Base-by-base conservation (phyloP, 2,888 invertebrate species). In the Anaspis maculata region DNA sequence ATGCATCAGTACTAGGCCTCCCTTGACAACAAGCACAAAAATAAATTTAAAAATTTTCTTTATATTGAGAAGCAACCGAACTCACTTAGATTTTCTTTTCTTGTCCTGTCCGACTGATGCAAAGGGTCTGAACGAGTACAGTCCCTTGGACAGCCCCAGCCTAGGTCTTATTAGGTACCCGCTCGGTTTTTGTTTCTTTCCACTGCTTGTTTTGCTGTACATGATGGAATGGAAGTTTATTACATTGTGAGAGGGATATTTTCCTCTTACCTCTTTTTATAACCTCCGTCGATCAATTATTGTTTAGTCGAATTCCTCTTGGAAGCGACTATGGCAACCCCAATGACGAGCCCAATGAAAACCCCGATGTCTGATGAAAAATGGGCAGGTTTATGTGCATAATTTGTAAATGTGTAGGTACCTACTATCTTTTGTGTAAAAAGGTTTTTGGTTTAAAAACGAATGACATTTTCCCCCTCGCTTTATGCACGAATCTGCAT, bases 71-170 rank as follows among this genome's bases (percentile, higher is more conserved):
- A 5, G 19, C 19, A 19, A 19, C 9, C 5, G 5, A 5, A 56
- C 56, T 57, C 53, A 64, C 64, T 59, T 63, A 25, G 48, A 25
- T 45, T 61, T 62, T 39, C 60, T 64, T 34, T 58, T 55, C 46
- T 64, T 64, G 13, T 64, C 64, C 28, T 52, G 49, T n/a, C n/a
- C n/a, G n/a, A n/a, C n/a, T n/a, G n/a, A n/a, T n/a, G n/a, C n/a
- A n/a, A n/a, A n/a, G 2, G 56, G 50, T 33, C 51, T 52, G 13
- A 45, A 48, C 3, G 57, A 46, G 36, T 61, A 63, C 3, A 58
- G 36, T 14, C 48, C 48, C 15, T 55, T 56, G n/a, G 5, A 59
- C 36, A 3, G 60, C 51, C 62, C 62, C 27, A 63, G 37, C 30
- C 56, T 52, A 1, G 64, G 62, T 22, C 64, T 46, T 11, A 59